Conservation (phyloP, 2,797 vertebrate genomes). For the Tenualosa ilisha region DNA sequence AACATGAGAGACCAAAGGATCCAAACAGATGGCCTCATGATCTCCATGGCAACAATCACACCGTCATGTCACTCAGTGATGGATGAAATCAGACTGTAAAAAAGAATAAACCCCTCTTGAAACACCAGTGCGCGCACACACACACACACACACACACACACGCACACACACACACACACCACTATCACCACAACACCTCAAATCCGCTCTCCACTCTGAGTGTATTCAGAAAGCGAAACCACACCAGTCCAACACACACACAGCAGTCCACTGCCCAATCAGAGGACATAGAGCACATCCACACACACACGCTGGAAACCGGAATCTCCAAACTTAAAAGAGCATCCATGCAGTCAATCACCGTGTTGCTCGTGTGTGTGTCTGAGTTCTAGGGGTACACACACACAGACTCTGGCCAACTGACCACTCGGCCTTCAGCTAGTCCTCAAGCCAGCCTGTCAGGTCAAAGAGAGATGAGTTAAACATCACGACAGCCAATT, state of each 20-base stretch:
- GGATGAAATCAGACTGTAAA: neutral
- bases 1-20: too few relatives aligned
- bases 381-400: slow-evolving; percentile 82
- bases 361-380: slow-evolving; percentile 93
- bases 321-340: neutral
- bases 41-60: neutral
- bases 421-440: slow-evolving; percentile 81
- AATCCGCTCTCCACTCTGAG: neutral
- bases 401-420: slow-evolving; percentile 85
- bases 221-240: neutral
- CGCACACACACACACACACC: slow-evolving; percentile 1
- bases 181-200: neutral
- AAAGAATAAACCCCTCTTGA: neutral
- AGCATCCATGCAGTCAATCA: slow-evolving; percentile 98
- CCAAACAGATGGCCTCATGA: neutral
- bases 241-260: neutral
- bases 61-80: neutral
- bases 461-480: slow-evolving; percentile 80
- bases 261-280: neutral
- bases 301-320: slow-evolving; percentile 67
- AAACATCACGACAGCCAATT: neutral
- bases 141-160: slow-evolving; percentile 17
- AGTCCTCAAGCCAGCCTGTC: slow-evolving; percentile 96
- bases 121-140: neutral
- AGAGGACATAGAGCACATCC: slow-evolving; percentile 61